Evolutionary conservation across 2,113 vertebrate genomes (phyloP).

Genomic region (Microcebus lehilahytsara): DNA sequence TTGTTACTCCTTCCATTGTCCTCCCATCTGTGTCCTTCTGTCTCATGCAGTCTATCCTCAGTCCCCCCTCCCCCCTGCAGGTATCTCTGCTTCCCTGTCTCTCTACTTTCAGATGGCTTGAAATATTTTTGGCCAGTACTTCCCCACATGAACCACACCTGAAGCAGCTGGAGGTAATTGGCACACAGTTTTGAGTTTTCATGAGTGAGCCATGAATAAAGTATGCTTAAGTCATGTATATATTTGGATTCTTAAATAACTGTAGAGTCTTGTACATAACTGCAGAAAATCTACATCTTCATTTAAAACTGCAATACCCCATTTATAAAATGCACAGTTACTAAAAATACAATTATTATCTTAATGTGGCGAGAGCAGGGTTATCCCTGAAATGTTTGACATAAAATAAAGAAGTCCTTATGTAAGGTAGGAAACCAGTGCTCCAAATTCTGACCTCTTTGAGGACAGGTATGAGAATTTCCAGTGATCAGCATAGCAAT

Average conservation of each 20-base stretch:
- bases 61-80: neutral
- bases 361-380: neutral
- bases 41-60: neutral
- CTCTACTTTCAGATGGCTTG: neutral
- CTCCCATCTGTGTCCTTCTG: neutral
- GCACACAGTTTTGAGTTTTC: neutral
- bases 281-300: neutral
- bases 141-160: neutral
- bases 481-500: neutral
- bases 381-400: neutral
- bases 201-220: constrained; percentile 8
- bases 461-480: neutral
- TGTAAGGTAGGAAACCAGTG: neutral
- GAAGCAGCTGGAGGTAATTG: neutral
- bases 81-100: neutral
- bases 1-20: neutral
- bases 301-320: constrained; percentile 9
- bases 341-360: neutral
- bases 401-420: neutral
- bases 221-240: neutral
- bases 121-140: neutral
- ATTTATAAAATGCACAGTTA: neutral
- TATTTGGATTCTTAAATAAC: neutral
- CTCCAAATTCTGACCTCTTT: neutral
- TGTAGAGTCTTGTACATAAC: neutral